Base-by-base conservation (phyloP, 2,888 invertebrate species). In the Chironomus tentans region DNA sequence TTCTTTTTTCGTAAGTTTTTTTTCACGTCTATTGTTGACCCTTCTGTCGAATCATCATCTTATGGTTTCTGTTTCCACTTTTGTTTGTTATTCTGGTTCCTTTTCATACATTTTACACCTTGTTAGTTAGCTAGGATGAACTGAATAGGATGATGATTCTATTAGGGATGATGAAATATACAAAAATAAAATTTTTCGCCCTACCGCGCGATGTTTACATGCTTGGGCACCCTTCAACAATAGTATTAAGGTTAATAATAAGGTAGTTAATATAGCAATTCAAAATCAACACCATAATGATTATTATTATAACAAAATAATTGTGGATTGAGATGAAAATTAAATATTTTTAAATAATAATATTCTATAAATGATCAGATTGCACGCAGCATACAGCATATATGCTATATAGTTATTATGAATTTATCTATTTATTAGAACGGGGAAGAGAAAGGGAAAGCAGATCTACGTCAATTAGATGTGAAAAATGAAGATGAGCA, bases 161-260 rank as follows among this genome's bases (percentile, higher is more conserved):
- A 50, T 62, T 62, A 12, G 22, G 21, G 65, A 24, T 65, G n/a
- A 56, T 56, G 18, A 18, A 18, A 56, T 56, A 56, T 10, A 56
- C 6, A 24, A 65, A 65, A 65, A 24, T n/a, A 24, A 4, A 21
- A 12, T 65, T 65, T 65, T 65, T 65, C 65, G 65, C 65, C 65
- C 65, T 65, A 65, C 65, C 65, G 65, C 65, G 65, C 24, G 24
- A 65, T 65, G 65, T 65, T 65, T 65, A 65, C 65, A 24, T 24
- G 65, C 65, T 21, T 65, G 65, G 65, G 24, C 65, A 65, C 65
- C 65, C 65, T 24, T 65, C 24, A 21, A 65, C 65, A 65, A 65
- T 24, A 65, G 65, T 21, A 22, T 65, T 21, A 22, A 21, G 65
- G 65, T 24, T 65, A 21, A 22, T 65, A 65, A 65, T 12, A 65